Evolutionary conservation across 1,140 invertebrate genomes (phyloP), one percentile per base, ranked within the genome.

Genomic region (Temnothorax curvispinosus): DNA sequence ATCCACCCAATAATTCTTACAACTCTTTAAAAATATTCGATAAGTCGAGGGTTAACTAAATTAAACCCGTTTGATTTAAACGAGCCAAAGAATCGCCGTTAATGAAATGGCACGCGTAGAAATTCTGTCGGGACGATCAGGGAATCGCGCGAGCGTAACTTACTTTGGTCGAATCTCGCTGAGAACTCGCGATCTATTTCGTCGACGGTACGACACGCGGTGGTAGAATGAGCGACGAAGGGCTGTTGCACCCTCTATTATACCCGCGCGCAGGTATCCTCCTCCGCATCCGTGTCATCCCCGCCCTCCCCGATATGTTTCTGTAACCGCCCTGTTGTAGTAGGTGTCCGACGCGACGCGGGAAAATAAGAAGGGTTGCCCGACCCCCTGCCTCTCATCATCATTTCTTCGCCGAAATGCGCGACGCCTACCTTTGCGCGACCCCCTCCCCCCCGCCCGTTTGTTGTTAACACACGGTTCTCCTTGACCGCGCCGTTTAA

Each of bases 181-280:
- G 77, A 38, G 13, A 67, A 50, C 65, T 86, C 64, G 47, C 35
- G 27, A 2, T 93, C 69, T 60, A 38, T 75, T 15, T 27, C 27
- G 54, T 80, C 56, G 60, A 72, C 74, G 77, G 81, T 86, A 84
- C 89, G 89, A 78, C 88, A 89, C 78, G 87, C 91, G 86, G 85
- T 87, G 85, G 80, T 88, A 88, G 89, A 95, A 84, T 94, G 94
- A 94, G 91, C 89, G 38, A 75, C 80, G 89, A 92, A 84, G 89
- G 92, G 90, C 92, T 91, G 92, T 84, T 92, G 91, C 91, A 93
- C 93, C 91, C 91, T 93, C 91, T 94, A 93, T 95, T 94, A 94
- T 95, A 95, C 91, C 93, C 88, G 52, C 76, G 69, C 80, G 69
- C 60, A 72, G n/a, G 75, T 62, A 76, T 85, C 88, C 90, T 90